Evolutionary conservation across 2,113 vertebrate species (phyloP).

Genomic region (Centrocercus urophasianus): DNA sequence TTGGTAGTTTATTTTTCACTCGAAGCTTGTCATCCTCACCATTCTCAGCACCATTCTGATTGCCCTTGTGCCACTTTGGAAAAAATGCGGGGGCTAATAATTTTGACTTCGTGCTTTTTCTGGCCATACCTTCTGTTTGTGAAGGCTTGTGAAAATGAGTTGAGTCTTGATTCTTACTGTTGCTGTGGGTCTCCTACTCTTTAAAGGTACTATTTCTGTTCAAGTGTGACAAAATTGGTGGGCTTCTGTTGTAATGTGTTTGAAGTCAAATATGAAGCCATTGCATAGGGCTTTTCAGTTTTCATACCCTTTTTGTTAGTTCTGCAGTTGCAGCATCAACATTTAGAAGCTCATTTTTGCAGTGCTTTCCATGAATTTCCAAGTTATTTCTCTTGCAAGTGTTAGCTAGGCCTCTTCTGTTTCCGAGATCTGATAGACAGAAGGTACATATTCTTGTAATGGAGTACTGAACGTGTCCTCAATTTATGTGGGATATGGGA

Average conservation of each 20-base stretch:
- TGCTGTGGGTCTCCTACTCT: neutral
- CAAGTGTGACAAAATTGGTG: neutral
- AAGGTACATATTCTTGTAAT: neutral
- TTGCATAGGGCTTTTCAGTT: neutral
- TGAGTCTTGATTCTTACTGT: neutral
- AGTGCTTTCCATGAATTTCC: neutral
- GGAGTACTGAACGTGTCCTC: neutral
- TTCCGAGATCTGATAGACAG: neutral
- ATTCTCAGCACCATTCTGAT: neutral
- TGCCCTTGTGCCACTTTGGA: neutral
- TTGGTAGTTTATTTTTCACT: neutral
- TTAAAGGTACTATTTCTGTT: neutral
- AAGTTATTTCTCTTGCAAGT: neutral
- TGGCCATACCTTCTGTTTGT: neutral
- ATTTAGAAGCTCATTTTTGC: accelerated
- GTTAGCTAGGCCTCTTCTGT: neutral
- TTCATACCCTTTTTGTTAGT: neutral
- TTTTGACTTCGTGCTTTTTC: neutral
- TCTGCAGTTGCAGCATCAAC: neutral
- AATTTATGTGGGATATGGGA: neutral
- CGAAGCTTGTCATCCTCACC: neutral
- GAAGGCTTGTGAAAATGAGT: neutral
- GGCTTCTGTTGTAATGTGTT: accelerated
- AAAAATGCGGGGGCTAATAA: accelerated
- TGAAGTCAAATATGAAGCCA: neutral